Evolutionary conservation across 2,888 invertebrate genomes (phyloP), one percentile per base, ranked within the genome.

Genomic region (Cetonia aurata): DNA sequence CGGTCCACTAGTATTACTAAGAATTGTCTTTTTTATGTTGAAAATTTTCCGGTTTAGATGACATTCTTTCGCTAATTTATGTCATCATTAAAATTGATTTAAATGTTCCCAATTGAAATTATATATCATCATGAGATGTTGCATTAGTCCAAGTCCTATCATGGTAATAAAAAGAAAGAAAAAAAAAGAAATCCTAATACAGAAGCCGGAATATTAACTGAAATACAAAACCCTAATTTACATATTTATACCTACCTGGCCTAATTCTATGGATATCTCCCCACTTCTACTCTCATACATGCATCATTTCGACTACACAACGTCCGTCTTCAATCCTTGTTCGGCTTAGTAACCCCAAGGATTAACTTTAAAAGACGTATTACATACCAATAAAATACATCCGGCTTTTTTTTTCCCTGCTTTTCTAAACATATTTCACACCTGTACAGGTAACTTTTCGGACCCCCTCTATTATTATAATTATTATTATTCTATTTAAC

Each of bases 331-430:
- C 31, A 55, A 44, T 55, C 55, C 56, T 48, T 15, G 41, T 55
- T 41, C 10, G 31, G 31, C 46, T 8, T 65, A 50, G 53, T 69
- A 41, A 69, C 55, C 56, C 41, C 33, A 17, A 62, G 62, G 68
- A 62, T 71, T 60, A 62, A 53, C 55, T 71, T 67, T 69, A 69
- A 52, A 53, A 53, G 71, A 62, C 67, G 57, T 37, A 69, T 71
- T 71, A 69, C 62, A 70, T 70, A 73, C 73, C 74, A 75, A 75
- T 74, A 76, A 76, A 74, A 72, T 75, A 73, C 75, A 75, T 76
- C 76, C 76, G 76, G 76, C 74, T 70, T 69, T 74, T 25, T 25
- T 25, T 25, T 25, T 25, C 25, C 4, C 4, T 25, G 1, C 4
- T 25, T 76, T 76, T 75, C 19, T 75, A 67, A 44, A 33, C 44